A percentile compares a stretch with the other conserved stretches of the same genome.
Evolutionary conservation across 2,797 vertebrate species (phyloP).

Genomic region (Zonotrichia albicollis): DNA sequence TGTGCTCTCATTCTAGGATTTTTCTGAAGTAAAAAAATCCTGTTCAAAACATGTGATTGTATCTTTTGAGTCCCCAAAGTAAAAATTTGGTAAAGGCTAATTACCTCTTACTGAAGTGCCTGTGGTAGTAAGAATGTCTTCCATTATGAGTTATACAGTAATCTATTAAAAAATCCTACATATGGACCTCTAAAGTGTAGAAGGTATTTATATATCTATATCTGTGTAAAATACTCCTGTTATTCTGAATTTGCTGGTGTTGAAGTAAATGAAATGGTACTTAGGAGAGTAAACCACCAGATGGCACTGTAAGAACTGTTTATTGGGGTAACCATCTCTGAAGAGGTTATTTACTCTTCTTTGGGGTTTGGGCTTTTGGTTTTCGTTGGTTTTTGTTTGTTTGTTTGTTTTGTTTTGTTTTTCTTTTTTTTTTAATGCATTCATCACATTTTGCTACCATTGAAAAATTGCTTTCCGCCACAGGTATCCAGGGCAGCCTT

Average conservation of each 20-base stretch:
- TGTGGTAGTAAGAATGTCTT: neutral
- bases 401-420: too few species aligned
- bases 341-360: neutral
- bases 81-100: neutral
- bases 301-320: slow-evolving; percentile 59
- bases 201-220: neutral
- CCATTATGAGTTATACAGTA: neutral
- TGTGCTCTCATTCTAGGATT: neutral
- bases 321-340: neutral
- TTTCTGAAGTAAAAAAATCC: neutral
- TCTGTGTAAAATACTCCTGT: neutral
- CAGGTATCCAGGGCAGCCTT: neutral
- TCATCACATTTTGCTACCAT: neutral
- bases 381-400: fast-evolving
- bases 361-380: neutral
- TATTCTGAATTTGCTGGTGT: neutral
- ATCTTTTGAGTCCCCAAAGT: neutral
- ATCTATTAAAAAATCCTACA: neutral
- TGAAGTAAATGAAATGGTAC: neutral
- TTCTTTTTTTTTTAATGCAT: neutral
- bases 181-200: neutral
- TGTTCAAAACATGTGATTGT: neutral
- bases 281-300: slow-evolving; percentile 53
- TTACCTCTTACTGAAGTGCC: neutral
- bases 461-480: neutral